Percentiles rank a stretch among this genome's conserved stretches.
Evolutionary conservation across 2,888 invertebrate species (phyloP).

Genomic region (Scaptomyza caliginosa): DNA sequence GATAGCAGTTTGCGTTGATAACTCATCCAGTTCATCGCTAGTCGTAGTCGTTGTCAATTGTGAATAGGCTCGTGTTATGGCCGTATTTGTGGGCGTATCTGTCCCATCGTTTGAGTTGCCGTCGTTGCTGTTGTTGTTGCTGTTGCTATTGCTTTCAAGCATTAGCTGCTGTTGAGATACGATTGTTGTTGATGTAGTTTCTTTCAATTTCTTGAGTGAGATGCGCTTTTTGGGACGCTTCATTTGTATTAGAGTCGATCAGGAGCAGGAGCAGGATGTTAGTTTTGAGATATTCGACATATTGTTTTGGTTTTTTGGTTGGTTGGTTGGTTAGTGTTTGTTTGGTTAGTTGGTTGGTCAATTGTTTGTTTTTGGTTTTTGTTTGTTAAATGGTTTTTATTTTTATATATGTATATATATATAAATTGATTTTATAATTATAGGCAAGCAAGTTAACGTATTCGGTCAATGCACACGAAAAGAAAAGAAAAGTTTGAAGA

Average conservation of each 20-base stretch:
- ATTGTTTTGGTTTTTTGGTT: conserved; percentile 11
- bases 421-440: conserved; percentile 16
- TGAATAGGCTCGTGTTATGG: conserved; percentile 16
- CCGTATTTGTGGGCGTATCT: conserved; percentile 52
- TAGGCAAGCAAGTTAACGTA: conserved; percentile 52
- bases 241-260: conserved; percentile 41
- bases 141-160: conserved; percentile 57
- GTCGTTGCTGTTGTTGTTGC: conserved; percentile 38
- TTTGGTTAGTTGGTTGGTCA: conserved; percentile 27
- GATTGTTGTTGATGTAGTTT: conserved; percentile 76
- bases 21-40: conserved; percentile 73
- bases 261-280: conserved; percentile 59
- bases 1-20: conserved; percentile 74
- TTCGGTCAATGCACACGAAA: conserved; percentile 57
- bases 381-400: conserved; percentile 10
- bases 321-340: conserved; percentile 33
- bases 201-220: conserved; percentile 78
- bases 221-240: conserved; percentile 82
- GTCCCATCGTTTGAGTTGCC: conserved; percentile 33
- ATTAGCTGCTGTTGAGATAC: conserved; percentile 81
- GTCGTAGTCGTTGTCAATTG: conserved; percentile 52
- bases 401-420: background rate
- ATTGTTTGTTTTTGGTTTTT: conserved; percentile 13
- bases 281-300: conserved; percentile 20
- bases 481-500: conserved; percentile 66